phyloP scores from a whole-genome alignment of 2,888 invertebrate species.

The Conomelus anceps region DNA sequence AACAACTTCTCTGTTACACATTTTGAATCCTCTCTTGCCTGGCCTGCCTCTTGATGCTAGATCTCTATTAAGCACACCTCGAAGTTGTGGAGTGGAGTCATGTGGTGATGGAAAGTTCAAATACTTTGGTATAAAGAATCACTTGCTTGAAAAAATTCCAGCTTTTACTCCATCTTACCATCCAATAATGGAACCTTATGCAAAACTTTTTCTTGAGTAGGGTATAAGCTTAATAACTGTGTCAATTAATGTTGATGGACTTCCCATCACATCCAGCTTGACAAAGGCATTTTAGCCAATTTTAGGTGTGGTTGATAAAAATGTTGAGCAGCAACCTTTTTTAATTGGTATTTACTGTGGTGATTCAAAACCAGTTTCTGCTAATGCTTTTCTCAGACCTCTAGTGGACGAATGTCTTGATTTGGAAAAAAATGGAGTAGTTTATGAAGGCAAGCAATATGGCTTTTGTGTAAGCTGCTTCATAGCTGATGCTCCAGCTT shows the following conservation, averaged over 20 bases:
- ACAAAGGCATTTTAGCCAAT: conserved; percentile 5
- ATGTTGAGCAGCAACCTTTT: background rate
- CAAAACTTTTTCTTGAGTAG: background rate
- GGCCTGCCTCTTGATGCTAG: conserved; percentile 6
- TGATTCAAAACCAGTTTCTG: background rate
- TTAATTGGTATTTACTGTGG: conserved; percentile 4
- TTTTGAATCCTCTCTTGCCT: conserved; percentile 2
- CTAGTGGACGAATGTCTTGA: conserved; percentile 14
- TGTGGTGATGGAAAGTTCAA: conserved; percentile 6
- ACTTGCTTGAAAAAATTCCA: background rate
- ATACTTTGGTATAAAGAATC: conserved; percentile 2
- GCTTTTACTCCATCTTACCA: conserved; percentile 3
- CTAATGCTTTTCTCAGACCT: background rate
- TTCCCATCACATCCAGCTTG: background rate
- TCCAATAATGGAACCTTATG: conserved; percentile 3
- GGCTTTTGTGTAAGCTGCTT: conserved; percentile 3
- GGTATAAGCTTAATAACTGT: conserved; percentile 1
- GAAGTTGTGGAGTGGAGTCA: background rate
- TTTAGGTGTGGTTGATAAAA: background rate
- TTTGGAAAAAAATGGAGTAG: background rate
- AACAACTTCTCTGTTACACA: conserved; percentile 4
- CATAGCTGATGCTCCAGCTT: conserved; percentile 10
- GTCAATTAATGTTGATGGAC: conserved; percentile 11
- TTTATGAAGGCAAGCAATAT: background rate
- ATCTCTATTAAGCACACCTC: conserved; percentile 2